A percentile compares a stretch with the other conserved stretches of the same genome.
phyloP scores from a whole-genome alignment of 2,113 vertebrate genomes.

The Mugil cephalus region DNA sequence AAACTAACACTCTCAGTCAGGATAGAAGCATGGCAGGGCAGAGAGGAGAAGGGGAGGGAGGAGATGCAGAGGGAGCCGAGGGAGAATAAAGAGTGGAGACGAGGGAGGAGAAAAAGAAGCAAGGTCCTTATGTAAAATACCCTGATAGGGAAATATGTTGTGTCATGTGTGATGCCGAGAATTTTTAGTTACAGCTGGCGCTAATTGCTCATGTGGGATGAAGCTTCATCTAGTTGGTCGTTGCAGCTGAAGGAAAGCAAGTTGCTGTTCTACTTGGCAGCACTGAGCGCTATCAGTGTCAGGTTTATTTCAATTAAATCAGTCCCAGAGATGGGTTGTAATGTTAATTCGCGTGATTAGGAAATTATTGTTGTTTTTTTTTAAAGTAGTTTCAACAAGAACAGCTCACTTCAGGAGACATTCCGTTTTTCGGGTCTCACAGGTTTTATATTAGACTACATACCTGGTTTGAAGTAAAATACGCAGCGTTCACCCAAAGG shows the following conservation, averaged over 20 bases:
- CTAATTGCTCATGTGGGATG: slow-evolving; percentile 57
- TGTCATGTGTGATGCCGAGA: slow-evolving; percentile 55
- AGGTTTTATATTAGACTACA: neutral
- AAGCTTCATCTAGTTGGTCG: slow-evolving; percentile 24
- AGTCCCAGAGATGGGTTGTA: slow-evolving; percentile 39
- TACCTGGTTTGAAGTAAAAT: too few relatives aligned
- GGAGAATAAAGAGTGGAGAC: slow-evolving; percentile 37
- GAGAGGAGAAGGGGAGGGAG: slow-evolving; percentile 56
- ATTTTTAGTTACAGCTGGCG: slow-evolving; percentile 32
- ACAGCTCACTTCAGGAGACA: neutral
- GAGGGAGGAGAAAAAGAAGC: slow-evolving; percentile 59
- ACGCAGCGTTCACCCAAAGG: too few relatives aligned
- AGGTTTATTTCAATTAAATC: slow-evolving; percentile 49
- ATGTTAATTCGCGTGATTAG: slow-evolving; percentile 47
- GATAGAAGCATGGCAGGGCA: slow-evolving; percentile 58
- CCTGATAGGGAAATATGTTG: slow-evolving; percentile 34
- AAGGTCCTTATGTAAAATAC: slow-evolving; percentile 51
- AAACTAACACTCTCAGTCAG: slow-evolving; percentile 75
- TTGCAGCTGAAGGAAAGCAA: slow-evolving; percentile 26
- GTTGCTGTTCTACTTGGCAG: neutral
- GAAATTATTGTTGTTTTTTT: slow-evolving; percentile 33
- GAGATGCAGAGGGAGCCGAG: slow-evolving; percentile 49
- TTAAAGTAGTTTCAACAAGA: slow-evolving; percentile 36
- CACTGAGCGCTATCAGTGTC: slow-evolving; percentile 1
- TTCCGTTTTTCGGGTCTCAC: slow-evolving; percentile 3